Evolutionary conservation across 2,888 invertebrate species (phyloP), one percentile per base, ranked within the genome.

Genomic region (Drosophila histrio): DNA sequence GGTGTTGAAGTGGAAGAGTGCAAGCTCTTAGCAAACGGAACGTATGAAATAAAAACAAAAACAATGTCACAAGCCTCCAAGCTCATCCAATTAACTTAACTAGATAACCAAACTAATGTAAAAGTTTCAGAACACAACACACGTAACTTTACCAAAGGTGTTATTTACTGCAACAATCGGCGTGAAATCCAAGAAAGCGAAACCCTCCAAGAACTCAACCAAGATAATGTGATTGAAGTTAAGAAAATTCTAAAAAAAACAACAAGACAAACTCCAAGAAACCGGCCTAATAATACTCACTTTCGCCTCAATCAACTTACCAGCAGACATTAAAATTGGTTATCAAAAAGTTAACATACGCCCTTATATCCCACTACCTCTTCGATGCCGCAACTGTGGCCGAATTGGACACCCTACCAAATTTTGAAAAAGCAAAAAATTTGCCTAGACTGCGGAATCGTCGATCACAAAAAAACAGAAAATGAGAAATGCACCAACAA

Each of bases 191-290:
- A n/a, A n/a, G n/a, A n/a, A n/a, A n/a, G n/a, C n/a, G n/a, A n/a
- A n/a, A n/a, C n/a, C 3, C 30, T 32, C n/a, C 13, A 32, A 32
- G 30, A 32, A 32, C 41, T 63, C 13, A 34, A 47, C 22, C 13
- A 30, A 5, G 59, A 66, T 44, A 59, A 59, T 21, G 46, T 65
- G 7, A 17, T 15, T 5, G 62, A 65, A 49, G 59, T 62, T 22
- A 60, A 39, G 36, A 57, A 67, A 67, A 57, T 61, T 24, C 17
- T 60, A 28, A 68, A 58, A 22, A n/a, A 61, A 38, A 57, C 15
- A 21, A 11, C 36, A 43, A 7, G 46, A 60, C 1, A 47, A 53
- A 9, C 28, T 67, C 9, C 17, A 44, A 17, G 60, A 67, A 57
- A 71, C 63, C 22, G 66, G 63, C 13, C 24, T 67, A 38, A 24